A percentile compares a stretch with the other conserved stretches of the same genome.
Evolutionary conservation across 2,113 vertebrate species (phyloP).

Genomic region (Mobula birostris): DNA sequence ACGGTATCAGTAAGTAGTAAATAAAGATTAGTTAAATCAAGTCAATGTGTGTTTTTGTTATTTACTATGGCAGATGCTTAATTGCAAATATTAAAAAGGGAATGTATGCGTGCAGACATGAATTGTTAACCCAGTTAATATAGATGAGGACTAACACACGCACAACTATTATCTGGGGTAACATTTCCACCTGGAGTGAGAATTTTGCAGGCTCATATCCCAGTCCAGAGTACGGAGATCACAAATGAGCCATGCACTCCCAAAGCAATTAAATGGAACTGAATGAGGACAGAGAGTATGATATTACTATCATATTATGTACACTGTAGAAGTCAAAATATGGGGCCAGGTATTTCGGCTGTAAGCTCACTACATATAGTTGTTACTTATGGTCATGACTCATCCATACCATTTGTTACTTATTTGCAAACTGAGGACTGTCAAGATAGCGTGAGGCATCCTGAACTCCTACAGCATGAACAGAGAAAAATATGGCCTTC

Average conservation of each 20-base stretch:
- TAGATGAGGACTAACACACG: neutral
- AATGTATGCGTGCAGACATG: neutral
- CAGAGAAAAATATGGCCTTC: too few species aligned
- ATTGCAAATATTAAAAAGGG: neutral
- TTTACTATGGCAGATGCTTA: neutral
- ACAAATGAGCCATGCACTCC: neutral
- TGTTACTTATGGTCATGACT: too few species aligned
- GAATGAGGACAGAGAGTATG: neutral
- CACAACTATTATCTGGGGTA: neutral
- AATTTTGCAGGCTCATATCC: neutral
- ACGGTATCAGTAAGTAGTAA: neutral
- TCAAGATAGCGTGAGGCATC: too few species aligned
- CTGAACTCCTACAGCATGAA: too few species aligned
- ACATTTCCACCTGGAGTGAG: neutral
- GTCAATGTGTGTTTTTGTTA: neutral
- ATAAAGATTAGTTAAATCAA: neutral
- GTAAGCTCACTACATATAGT: too few species aligned
- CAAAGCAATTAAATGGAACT: neutral
- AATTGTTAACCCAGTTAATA: neutral
- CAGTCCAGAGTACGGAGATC: neutral
- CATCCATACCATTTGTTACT: too few species aligned
- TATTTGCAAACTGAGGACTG: too few species aligned
- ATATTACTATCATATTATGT: neutral
- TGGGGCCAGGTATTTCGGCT: too few species aligned
- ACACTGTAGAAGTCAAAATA: neutral